Evolutionary conservation across 2,113 vertebrate genomes (phyloP).

Genomic region (Clarias macrocephalus): DNA sequence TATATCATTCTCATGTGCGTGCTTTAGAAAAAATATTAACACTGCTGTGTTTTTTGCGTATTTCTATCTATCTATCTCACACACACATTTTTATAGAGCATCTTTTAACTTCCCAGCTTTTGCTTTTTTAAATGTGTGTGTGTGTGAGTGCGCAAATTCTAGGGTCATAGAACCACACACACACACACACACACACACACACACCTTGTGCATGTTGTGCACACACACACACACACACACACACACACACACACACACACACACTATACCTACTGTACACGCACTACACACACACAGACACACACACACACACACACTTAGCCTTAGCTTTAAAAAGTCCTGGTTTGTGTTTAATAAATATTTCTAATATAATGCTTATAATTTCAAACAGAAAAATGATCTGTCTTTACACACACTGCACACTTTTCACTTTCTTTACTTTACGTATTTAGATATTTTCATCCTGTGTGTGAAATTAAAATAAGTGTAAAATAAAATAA

Average conservation of each 20-base stretch:
- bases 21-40: background rate
- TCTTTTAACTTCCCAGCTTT: too few relatives aligned
- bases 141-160: background rate
- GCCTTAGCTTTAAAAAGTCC: background rate
- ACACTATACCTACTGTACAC: constrained; percentile 6
- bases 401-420: background rate
- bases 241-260: constrained; percentile 11
- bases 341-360: background rate
- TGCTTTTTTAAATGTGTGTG: too few relatives aligned
- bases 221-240: background rate
- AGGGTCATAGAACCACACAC: background rate
- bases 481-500: background rate
- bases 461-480: background rate
- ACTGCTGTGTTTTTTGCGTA: background rate
- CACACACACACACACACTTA: constrained; percentile 15
- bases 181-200: background rate
- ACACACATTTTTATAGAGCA: background rate
- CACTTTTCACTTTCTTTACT: background rate
- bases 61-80: background rate
- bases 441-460: background rate
- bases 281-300: constrained; percentile 14
- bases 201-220: background rate
- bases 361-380: background rate
- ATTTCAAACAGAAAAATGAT: background rate
- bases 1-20: background rate